Conservation (phyloP, 2,797 vertebrate species). For the Pangasius djambal region DNA sequence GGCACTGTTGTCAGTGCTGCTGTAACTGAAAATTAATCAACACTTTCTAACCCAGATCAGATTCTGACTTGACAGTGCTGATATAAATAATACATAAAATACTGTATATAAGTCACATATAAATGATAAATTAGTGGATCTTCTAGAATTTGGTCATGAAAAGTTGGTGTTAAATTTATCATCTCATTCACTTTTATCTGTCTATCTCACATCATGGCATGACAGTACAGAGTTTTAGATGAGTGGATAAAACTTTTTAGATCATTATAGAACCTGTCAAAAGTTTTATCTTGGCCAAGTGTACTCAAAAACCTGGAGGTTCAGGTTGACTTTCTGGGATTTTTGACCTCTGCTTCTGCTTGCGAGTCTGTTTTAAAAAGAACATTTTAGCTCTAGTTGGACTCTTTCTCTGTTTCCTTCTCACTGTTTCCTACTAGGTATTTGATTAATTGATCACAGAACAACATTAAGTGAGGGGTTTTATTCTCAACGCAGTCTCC, state of each 20-base stretch:
- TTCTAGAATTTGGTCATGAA: neutral
- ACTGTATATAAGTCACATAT: neutral
- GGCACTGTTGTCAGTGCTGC: neutral
- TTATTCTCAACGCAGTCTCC: neutral
- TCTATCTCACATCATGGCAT: neutral
- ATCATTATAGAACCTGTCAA: neutral
- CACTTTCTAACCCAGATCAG: too few relatives aligned
- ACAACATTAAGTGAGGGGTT: neutral
- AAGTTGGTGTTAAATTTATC: neutral
- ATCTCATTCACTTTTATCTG: neutral
- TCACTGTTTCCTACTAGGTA: neutral
- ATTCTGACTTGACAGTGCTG: neutral
- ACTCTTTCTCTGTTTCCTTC: neutral
- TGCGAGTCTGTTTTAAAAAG: neutral
- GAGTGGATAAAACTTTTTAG: neutral
- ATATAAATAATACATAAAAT: neutral
- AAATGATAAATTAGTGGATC: neutral
- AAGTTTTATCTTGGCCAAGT: neutral
- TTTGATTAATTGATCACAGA: neutral
- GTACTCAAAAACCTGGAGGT: neutral
- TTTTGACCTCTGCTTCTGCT: neutral
- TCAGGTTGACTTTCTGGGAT: neutral
- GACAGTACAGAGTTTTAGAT: neutral
- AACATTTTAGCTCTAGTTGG: neutral
- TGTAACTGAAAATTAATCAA: neutral